A percentile compares a stretch with the other conserved stretches of the same genome.
Conservation (phyloP, 2,888 invertebrate genomes). For the Drosophila falleni region DNA sequence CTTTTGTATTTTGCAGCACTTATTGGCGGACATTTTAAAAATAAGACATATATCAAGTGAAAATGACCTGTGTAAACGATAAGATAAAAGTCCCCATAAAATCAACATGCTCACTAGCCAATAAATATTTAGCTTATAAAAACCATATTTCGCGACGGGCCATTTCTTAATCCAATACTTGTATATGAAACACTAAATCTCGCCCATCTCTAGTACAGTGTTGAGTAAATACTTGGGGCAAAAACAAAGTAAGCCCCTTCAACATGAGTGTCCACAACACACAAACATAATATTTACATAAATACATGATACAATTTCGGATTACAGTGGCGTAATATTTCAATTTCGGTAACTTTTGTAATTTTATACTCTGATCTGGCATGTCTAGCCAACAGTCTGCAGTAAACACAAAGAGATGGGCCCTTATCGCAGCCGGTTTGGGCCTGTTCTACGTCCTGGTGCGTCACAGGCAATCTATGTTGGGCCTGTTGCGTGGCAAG, state of each 20-base stretch:
- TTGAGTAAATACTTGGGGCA: slow-evolving; percentile 8
- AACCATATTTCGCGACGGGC: too few species aligned
- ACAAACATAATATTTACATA: slow-evolving; percentile 1
- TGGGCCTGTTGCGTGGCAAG: slow-evolving; percentile 59
- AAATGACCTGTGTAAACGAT: slow-evolving; percentile 2
- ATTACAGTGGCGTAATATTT: slow-evolving; percentile 21
- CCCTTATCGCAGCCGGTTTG: slow-evolving; percentile 74
- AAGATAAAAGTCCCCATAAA: slow-evolving; percentile 54
- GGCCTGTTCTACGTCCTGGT: slow-evolving; percentile 81
- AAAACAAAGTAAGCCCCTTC: slow-evolving; percentile 1
- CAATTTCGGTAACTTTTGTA: slow-evolving; percentile 15
- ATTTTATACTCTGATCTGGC: slow-evolving; percentile 2
- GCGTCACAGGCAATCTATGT: slow-evolving; percentile 87
- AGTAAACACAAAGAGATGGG: slow-evolving; percentile 34
- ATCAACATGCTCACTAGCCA: slow-evolving; percentile 4
- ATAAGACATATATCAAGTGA: background rate
- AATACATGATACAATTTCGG: slow-evolving; percentile 18
- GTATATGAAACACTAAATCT: too few species aligned
- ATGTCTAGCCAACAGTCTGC: slow-evolving; percentile 45
- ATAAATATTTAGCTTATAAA: slow-evolving; percentile 18
- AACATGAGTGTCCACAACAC: background rate
- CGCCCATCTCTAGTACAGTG: too few species aligned
- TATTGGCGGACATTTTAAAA: slow-evolving; percentile 19
- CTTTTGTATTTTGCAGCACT: background rate
- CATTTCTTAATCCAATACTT: too few species aligned